These are phyloP conservation scores for Andricus grossulariae DNA, from an alignment of 1,140 invertebrate genomes.

Conservation along the genomic window DNA sequence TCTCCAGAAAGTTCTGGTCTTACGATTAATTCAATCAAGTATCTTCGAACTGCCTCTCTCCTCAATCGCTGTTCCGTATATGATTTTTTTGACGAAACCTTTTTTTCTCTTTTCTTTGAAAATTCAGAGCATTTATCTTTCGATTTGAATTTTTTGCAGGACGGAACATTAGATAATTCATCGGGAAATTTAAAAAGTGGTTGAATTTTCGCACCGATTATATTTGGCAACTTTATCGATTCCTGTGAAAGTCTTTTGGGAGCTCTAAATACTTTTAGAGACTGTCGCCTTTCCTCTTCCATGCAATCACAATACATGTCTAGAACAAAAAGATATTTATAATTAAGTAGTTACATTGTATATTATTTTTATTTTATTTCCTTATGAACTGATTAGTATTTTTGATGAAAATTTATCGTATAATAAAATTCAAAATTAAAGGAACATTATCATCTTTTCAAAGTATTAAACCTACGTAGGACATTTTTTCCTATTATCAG, in stretches of 20 bases:
- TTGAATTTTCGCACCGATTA: slow-evolving; percentile 47
- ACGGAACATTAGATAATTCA: slow-evolving; percentile 39
- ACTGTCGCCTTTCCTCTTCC: not conserved
- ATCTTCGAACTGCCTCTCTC: slow-evolving; percentile 69
- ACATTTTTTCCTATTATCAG: too few species aligned
- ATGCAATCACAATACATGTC: slow-evolving; percentile 41
- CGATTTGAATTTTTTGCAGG: slow-evolving; percentile 41
- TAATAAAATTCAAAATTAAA: too few species aligned
- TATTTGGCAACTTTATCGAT: slow-evolving; percentile 35
- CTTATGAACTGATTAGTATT: too few species aligned
- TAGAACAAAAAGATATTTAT: not conserved
- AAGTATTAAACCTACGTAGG: too few species aligned
- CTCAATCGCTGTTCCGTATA: slow-evolving; percentile 50
- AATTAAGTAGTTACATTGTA: too few species aligned
- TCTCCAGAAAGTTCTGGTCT: slow-evolving; percentile 65
- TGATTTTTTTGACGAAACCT: slow-evolving; percentile 37
- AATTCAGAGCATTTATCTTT: not conserved
- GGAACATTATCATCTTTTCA: too few species aligned
- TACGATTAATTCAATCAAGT: slow-evolving; percentile 86
- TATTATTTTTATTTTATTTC: too few species aligned
- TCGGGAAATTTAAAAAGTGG: slow-evolving; percentile 54
- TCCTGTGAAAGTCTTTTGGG: slow-evolving; percentile 35
- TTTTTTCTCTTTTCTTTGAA: slow-evolving; percentile 38
- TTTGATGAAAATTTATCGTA: too few species aligned
- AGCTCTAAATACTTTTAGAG: slow-evolving; percentile 7